These are phyloP conservation scores for Nesoenas mayeri DNA, from an alignment of 2,113 vertebrate species.

Conservation along the genomic window DNA sequence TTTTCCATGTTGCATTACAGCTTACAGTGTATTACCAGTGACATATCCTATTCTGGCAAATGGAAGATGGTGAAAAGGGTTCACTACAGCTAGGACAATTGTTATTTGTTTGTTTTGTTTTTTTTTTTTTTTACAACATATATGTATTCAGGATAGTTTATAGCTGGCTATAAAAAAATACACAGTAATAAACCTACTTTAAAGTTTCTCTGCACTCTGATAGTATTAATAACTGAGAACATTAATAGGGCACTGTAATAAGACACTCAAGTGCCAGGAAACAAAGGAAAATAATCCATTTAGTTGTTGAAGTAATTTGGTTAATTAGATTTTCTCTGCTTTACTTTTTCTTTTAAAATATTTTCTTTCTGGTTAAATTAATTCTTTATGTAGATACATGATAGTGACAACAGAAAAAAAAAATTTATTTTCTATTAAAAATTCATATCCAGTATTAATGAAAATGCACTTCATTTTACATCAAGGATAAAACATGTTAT, in stretches of 20 bases:
- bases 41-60: neutral
- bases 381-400: neutral
- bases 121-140: neutral
- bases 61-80: neutral
- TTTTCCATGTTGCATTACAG: neutral
- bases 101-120: neutral
- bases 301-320: neutral
- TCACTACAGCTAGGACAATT: neutral
- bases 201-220: neutral
- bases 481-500: neutral
- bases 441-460: neutral
- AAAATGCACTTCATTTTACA: neutral
- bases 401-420: neutral
- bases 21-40: neutral
- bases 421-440: neutral
- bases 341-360: neutral
- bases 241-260: neutral
- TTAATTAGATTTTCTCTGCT: neutral
- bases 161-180: neutral
- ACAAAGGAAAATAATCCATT: neutral
- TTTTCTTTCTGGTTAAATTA: neutral
- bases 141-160: neutral
- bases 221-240: neutral
- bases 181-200: neutral
- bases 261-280: neutral